Base-by-base conservation (phyloP, 2,797 vertebrate genomes). In the Hozukius guyotensis region DNA sequence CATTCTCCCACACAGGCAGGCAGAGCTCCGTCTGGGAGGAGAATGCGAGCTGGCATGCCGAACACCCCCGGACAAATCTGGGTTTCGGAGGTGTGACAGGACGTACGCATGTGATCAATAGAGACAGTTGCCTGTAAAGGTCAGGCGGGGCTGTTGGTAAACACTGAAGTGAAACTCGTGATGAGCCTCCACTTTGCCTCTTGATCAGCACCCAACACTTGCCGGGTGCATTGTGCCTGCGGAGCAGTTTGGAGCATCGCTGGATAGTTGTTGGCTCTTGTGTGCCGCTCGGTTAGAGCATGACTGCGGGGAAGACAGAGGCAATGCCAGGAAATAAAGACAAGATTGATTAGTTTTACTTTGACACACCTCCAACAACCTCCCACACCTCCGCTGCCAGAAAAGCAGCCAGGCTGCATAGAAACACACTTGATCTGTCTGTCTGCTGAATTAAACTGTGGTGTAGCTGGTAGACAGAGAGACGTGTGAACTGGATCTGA, bases 341-440 rank as follows among this genome's bases (percentile, higher is more conserved):
- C 86, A 86, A 82, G 82, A 92, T 92, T 89, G 90, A 94, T 93
- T 92, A 87, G 89, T 91, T 90, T 89, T 89, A 92, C 75, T 91
- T 82, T 82, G 84, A 90, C 81, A 85, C 80, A 83, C 78, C 76
- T 52, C 83, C 67, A 77, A 61, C 62, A 62, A 42, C 46, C 60
- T 69, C 63, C 46, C 55, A 46, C 20, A 59, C 42, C 6, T 52
- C 31, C 5, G 34, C 10, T 64, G 32, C 38, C 52, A 67, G 22
- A 76, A 22, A 76, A 12, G 38, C 53, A 81, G 62, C 38, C 53
- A 66, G 76, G 10, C 31, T 46, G 64, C 59, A 75, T 67, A 55
- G 62, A 34, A 14, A 65, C 59, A 61, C 59, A 59, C 20, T 18
- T 34, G 25, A 60, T 73, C 64, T 32, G 29, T 60, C 22, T 31